Conservation (phyloP, 2,113 vertebrate genomes). For the Cettia cetti region DNA sequence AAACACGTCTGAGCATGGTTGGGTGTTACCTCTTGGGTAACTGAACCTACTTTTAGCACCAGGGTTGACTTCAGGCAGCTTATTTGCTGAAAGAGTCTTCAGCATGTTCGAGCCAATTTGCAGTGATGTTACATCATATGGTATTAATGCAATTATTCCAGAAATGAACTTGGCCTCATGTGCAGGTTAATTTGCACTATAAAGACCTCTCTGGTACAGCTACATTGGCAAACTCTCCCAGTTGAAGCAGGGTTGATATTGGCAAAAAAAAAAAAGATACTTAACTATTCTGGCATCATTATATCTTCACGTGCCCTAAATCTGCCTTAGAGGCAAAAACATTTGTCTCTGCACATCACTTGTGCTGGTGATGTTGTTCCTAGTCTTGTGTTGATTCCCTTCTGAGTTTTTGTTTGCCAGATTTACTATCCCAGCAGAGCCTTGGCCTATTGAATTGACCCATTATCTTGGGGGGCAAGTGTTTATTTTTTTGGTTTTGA, state of each 20-base stretch:
- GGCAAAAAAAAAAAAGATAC: neutral
- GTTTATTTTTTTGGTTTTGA: neutral
- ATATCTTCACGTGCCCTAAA: neutral
- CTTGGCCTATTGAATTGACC: neutral
- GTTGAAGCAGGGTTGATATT: neutral
- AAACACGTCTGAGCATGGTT: neutral
- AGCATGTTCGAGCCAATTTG: neutral
- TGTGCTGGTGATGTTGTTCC: neutral
- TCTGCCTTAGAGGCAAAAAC: neutral
- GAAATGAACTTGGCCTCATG: neutral
- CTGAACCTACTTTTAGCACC: conserved; percentile 25
- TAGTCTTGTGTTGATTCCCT: neutral
- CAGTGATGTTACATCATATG: neutral
- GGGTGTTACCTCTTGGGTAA: conserved; percentile 50
- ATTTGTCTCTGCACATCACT: neutral
- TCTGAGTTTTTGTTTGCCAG: neutral
- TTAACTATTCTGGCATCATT: neutral
- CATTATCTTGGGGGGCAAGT: fast-evolving
- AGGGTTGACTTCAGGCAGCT: conserved; percentile 22
- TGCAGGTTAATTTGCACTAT: conserved; percentile 21
- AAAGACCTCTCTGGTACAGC: neutral
- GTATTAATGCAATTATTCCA: conserved; percentile 32
- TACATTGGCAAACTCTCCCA: neutral
- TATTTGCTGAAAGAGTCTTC: conserved; percentile 23
- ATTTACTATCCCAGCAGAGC: neutral